Conservation (phyloP, 2,797 vertebrate genomes). For the Kryptolebias ocellatus region DNA sequence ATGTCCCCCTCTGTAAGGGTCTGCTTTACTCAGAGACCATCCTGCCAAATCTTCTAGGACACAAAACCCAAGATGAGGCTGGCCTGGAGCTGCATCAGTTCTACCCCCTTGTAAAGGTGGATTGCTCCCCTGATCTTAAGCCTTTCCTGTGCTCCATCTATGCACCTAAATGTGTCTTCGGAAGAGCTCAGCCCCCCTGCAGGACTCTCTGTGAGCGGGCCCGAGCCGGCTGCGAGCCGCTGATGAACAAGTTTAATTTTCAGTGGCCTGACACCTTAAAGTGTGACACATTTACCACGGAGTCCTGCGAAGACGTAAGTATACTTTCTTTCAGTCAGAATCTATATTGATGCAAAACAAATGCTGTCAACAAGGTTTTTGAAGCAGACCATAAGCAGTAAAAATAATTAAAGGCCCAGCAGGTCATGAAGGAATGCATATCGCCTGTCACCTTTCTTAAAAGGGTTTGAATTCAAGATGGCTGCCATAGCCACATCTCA, state of each 20-base stretch:
- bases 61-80: slow-evolving; percentile 46
- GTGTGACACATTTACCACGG: slow-evolving; percentile 52
- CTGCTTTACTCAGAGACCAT: slow-evolving; percentile 58
- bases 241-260: slow-evolving; percentile 52
- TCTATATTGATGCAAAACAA: too few relatives aligned
- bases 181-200: slow-evolving; percentile 56
- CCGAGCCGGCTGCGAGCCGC: slow-evolving; percentile 30
- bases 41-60: slow-evolving; percentile 63
- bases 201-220: slow-evolving; percentile 62
- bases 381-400: too few relatives aligned
- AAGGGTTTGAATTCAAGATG: too few relatives aligned
- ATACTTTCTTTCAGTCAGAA: too few relatives aligned
- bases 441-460: too few relatives aligned
- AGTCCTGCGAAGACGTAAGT: slow-evolving; percentile 55
- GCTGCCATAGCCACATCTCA: too few relatives aligned
- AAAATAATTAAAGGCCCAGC: too few relatives aligned
- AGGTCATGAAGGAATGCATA: too few relatives aligned
- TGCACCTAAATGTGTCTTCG: slow-evolving; percentile 60
- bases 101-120: slow-evolving; percentile 35
- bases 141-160: slow-evolving; percentile 71
- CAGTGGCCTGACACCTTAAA: slow-evolving; percentile 48
- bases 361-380: too few relatives aligned
- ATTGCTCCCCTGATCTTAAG: slow-evolving; percentile 64
- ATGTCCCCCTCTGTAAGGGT: slow-evolving; percentile 46
- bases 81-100: slow-evolving; percentile 6